These are phyloP conservation scores for Strigamia maritima DNA, from an alignment of 2,888 invertebrate genomes.

Conservation along the genomic window DNA sequence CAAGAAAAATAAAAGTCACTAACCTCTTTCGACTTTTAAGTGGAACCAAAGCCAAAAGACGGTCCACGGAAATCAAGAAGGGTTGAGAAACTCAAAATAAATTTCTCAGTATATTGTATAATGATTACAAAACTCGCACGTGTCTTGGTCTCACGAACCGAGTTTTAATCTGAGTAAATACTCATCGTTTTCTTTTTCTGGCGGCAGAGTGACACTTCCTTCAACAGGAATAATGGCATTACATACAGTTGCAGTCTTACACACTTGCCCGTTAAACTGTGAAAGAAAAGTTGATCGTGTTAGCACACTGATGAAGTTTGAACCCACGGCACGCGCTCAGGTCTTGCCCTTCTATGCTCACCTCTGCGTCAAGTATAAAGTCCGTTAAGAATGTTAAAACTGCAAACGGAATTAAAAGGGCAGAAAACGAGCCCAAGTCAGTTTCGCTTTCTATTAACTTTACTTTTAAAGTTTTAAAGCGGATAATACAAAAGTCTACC, in stretches of 20 bases:
- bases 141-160: background rate
- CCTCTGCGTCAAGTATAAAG: background rate
- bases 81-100: background rate
- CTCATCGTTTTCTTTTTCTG: slow-evolving; percentile 19
- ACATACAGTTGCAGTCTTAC: slow-evolving; percentile 16
- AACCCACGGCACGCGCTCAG: slow-evolving; percentile 29
- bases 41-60: background rate
- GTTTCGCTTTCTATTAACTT: background rate
- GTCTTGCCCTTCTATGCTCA: slow-evolving; percentile 12
- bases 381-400: slow-evolving; percentile 4
- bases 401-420: slow-evolving; percentile 20
- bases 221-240: slow-evolving; percentile 14
- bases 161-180: slow-evolving; percentile 23
- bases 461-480: background rate
- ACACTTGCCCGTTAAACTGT: slow-evolving; percentile 20
- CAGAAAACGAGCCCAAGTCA: background rate
- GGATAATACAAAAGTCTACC: background rate
- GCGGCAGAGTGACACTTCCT: slow-evolving; percentile 2
- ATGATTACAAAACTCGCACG: slow-evolving; percentile 15
- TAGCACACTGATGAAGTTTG: slow-evolving; percentile 26
- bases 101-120: background rate
- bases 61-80: background rate
- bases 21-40: background rate
- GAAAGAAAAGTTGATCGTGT: slow-evolving; percentile 23
- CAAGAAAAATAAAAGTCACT: background rate